Evolutionary conservation across 2,113 vertebrate species (phyloP), one percentile per base, ranked within the genome.

Genomic region (Passer domesticus): DNA sequence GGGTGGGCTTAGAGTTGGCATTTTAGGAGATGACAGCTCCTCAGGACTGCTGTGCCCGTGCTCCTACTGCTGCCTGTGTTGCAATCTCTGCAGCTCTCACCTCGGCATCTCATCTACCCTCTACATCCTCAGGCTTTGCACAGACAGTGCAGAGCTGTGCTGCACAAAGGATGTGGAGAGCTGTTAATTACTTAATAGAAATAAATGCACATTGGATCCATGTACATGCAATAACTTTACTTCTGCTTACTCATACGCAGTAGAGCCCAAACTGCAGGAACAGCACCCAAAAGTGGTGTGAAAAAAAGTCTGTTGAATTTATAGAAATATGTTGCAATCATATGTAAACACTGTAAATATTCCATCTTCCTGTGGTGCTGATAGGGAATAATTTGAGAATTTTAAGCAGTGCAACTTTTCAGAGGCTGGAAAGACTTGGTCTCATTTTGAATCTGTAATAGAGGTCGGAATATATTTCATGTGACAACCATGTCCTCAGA

Each of bases 391-490:
- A 86, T 78, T 70, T 63, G 44, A 89, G 60, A 83, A 86, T 92
- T 96, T 75, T 86, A 77, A 90, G 73, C 68, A 35, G 12, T 33
- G 46, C 39, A 59, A 68, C 44, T 90, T 89, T 83, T 69, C 67
- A 77, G 55, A 55, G 35, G 72, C 79, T 91, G 62, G 39, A 64
- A 95, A 92, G 58, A 16, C 52, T 83, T 92, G 83, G 88, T 94
- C 64, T 90, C 60, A 70, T 95, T 95, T 92, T 2, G 14, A 88
- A 92, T 58, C 30, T 79, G 47, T 55, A 94, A 37, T 44, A 90
- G 80, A 91, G 66, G 24, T 78, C 11, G 13, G 66, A 89, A 83
- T 94, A 49, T 28, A 94, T 92, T 93, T 94, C 90, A 62, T 75
- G 67, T 91, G 80, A 84, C 81, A 76, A 11, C 68, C 63, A 11